Percentiles rank a stretch among this genome's conserved stretches.
phyloP scores from a whole-genome alignment of 2,113 vertebrate genomes.

The Macheiramphus alcinus region DNA sequence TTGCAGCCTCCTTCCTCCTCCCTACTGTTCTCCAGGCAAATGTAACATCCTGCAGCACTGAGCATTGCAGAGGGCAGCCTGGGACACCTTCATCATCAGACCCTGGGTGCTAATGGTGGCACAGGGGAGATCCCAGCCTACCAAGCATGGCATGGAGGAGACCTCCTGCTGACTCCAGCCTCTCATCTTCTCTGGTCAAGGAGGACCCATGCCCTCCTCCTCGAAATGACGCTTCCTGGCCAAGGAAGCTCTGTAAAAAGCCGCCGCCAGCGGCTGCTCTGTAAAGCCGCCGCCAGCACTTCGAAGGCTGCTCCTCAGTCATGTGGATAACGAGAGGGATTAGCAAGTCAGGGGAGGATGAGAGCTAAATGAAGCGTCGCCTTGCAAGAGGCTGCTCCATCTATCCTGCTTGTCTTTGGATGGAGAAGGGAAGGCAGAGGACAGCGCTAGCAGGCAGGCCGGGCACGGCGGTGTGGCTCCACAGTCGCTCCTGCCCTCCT shows the following conservation, averaged over 20 bases:
- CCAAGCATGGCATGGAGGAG: neutral
- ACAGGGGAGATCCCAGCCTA: neutral
- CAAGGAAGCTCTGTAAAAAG: neutral
- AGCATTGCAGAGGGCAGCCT: neutral
- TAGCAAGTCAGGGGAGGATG: neutral
- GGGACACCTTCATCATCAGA: neutral
- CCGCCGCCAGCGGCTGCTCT: neutral
- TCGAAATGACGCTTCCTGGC: neutral
- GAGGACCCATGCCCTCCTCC: neutral
- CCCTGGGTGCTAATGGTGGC: neutral
- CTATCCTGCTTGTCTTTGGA: neutral
- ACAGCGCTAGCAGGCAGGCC: neutral
- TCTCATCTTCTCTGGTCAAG: neutral
- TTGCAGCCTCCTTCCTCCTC: neutral
- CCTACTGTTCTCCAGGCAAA: too few species aligned
- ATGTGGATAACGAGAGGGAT: constrained; percentile 31
- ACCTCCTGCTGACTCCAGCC: neutral
- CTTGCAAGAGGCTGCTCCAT: neutral
- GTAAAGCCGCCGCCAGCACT: neutral
- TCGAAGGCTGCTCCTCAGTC: neutral
- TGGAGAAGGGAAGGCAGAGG: neutral
- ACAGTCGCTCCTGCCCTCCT: neutral
- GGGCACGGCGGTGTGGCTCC: accelerated
- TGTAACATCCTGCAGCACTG: neutral
- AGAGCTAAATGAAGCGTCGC: neutral